phyloP scores from a whole-genome alignment of 2,113 vertebrate species.

The Chlorodrepanis virens region DNA sequence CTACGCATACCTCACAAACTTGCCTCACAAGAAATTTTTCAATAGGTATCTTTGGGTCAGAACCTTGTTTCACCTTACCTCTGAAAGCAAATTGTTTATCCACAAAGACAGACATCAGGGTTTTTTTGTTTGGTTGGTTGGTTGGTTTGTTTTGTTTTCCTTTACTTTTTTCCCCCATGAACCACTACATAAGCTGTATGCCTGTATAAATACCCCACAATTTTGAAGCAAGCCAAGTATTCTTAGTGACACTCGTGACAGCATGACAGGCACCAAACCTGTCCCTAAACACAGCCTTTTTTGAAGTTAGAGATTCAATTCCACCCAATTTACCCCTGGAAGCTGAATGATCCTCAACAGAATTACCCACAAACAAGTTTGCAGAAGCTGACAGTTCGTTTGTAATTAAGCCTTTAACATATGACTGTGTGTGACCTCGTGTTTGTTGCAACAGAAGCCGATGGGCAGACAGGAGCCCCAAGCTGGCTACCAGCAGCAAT shows the following conservation, averaged over 20 bases:
- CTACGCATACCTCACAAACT: not conserved
- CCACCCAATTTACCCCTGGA: not conserved
- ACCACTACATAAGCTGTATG: not conserved
- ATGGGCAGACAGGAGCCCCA: not conserved
- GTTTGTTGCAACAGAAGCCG: not conserved
- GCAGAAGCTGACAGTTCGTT: not conserved
- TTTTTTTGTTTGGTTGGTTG: not conserved
- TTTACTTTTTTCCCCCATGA: not conserved
- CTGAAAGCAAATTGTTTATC: not conserved
- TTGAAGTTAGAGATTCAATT: conserved; percentile 8
- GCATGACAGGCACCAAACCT: not conserved
- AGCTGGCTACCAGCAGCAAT: not conserved
- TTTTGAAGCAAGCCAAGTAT: not conserved
- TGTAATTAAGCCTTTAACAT: conserved; percentile 5
- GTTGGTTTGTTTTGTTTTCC: not conserved
- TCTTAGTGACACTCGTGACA: not conserved
- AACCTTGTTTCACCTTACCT: not conserved
- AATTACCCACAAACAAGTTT: not conserved
- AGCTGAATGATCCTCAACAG: not conserved
- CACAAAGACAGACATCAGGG: not conserved
- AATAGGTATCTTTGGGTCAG: not conserved
- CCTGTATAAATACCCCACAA: not conserved
- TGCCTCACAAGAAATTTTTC: not conserved
- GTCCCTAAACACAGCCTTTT: not conserved
- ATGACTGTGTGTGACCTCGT: not conserved